phyloP scores from a whole-genome alignment of 37 sponge, comb jelly and placozoan species.

The Hexactinellida sp. region DNA sequence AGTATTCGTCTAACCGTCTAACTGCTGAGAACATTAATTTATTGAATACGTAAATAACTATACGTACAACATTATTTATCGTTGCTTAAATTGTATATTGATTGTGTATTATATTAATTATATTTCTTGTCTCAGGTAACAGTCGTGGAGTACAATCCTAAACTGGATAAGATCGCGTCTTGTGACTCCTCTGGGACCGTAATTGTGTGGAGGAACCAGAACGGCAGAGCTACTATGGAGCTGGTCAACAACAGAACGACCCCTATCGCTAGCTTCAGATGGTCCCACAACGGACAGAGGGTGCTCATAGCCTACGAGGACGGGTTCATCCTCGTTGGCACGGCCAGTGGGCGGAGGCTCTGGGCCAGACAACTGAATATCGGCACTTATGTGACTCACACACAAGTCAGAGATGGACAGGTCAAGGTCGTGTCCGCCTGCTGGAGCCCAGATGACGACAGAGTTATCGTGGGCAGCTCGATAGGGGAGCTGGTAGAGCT shows the following conservation, averaged over 20 bases:
- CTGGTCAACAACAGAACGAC: constrained; percentile 78
- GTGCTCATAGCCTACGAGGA: constrained; percentile 76
- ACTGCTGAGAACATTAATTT: too few relatives aligned
- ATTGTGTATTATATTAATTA: background rate
- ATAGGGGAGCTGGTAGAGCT: constrained; percentile 82
- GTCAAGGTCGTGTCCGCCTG: constrained; percentile 50
- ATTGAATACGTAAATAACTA: too few relatives aligned
- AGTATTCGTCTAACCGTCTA: too few relatives aligned
- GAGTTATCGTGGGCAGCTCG: constrained; percentile 63
- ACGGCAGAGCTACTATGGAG: constrained; percentile 81
- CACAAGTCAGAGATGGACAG: constrained; percentile 25
- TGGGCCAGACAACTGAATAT: constrained; percentile 77
- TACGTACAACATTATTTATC: too few relatives aligned
- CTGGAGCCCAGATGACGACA: constrained; percentile 73
- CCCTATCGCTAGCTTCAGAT: constrained; percentile 70
- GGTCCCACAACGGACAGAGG: constrained; percentile 73
- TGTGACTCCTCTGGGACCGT: constrained; percentile 76
- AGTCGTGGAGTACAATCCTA: constrained; percentile 71
- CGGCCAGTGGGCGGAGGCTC: constrained; percentile 63
- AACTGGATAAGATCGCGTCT: constrained; percentile 70
- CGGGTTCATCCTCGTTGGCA: constrained; percentile 82
- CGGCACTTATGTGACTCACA: constrained; percentile 68
- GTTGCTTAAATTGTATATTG: too few relatives aligned
- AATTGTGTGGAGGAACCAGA: constrained; percentile 75
- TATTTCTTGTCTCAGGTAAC: constrained; percentile 42